Base-by-base conservation (phyloP, 2,888 invertebrate genomes). In the Callinectes sapidus region DNA sequence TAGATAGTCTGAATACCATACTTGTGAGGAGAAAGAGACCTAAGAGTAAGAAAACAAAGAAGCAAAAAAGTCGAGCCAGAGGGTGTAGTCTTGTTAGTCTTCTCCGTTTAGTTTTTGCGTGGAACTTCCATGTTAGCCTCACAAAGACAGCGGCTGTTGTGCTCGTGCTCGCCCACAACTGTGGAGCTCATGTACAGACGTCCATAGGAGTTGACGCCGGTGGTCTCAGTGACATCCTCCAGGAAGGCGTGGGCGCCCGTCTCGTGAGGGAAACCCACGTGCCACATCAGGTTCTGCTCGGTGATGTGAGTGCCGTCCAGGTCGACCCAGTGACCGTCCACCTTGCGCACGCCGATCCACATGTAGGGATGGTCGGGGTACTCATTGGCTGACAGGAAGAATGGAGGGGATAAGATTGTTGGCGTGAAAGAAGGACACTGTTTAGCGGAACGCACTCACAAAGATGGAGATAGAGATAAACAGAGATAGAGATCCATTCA, bases 271-370 rank as follows among this genome's bases (percentile, higher is more conserved):
- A 66, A 71, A 32, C 89, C 71, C 28, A n/a, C 23, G 28, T 89
- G 66, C 89, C 89, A 89, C 89, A 89, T 89, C 23, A 35, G 10
- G 89, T 42, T 54, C 42, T 89, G 89, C 10, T 18, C 71, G n/a
- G 89, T 66, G 18, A 89, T 13, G 2, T 55, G 35, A 14, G 14
- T 23, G 35, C 92, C 89, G 10, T 89, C 87, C 18, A 89, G 8
- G 14, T 14, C 13, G 85, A 88, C 28, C 92, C 92, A 92, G 5
- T 81, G 18, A 0, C 42, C 92, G 23, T 89, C 85, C 54, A 89
- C 61, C 54, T 89, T 92, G 5, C 32, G 28, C 10, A 55, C 89
- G 18, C 92, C 92, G 1, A 92, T 89, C 92, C 92, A 92, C 92
- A 92, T 92, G 85, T 89, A 89, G n/a, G 92, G 92, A 14, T 92